These are phyloP conservation scores for Poecile atricapillus DNA, from an alignment of 2,113 vertebrate genomes.

Conservation along the genomic window DNA sequence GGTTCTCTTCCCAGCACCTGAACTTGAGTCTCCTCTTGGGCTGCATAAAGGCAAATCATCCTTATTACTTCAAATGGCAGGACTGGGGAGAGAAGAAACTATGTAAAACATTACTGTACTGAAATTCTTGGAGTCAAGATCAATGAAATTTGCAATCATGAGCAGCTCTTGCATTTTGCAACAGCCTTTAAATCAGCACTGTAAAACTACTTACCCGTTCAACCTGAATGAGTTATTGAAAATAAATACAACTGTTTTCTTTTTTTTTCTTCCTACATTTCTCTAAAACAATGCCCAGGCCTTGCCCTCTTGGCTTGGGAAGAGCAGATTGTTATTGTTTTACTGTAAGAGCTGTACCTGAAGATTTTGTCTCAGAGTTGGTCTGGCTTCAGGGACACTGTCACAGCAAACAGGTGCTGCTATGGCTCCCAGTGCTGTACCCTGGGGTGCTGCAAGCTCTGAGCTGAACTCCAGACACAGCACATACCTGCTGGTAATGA, in stretches of 20 bases:
- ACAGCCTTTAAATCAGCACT: slow-evolving; percentile 4
- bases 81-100: neutral
- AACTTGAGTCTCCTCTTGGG: neutral
- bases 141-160: slow-evolving; percentile 20
- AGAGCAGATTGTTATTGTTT: rapidly evolving
- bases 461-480: neutral
- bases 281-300: neutral
- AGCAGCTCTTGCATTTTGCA: slow-evolving; percentile 25
- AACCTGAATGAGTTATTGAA: neutral
- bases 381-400: neutral
- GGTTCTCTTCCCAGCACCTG: neutral
- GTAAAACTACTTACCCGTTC: neutral
- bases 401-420: neutral
- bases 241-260: neutral
- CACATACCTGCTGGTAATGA: neutral
- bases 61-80: slow-evolving; percentile 1
- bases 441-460: neutral
- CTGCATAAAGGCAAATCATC: neutral
- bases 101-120: neutral
- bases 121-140: slow-evolving; percentile 5
- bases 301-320: neutral
- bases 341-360: neutral
- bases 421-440: neutral
- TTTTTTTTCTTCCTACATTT: neutral
- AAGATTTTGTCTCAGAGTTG: neutral